Conservation (phyloP, 2,113 vertebrate genomes). For the Ceuthmochares aereus region DNA sequence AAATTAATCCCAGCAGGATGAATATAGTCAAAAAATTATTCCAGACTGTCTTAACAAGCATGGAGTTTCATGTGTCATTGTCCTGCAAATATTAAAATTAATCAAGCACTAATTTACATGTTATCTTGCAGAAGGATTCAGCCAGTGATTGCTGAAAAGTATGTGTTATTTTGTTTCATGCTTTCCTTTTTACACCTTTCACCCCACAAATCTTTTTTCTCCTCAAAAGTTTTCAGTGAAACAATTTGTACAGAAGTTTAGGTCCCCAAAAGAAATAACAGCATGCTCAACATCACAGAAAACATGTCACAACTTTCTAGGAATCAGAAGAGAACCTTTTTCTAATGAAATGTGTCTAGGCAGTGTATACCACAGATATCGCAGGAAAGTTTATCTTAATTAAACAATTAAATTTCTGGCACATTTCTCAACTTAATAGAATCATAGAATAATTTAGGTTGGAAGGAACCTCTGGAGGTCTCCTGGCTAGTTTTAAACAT, state of each 20-base stretch:
- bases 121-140: background rate
- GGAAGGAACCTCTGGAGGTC: background rate
- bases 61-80: background rate
- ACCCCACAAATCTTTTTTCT: background rate
- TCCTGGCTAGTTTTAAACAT: background rate
- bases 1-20: conserved; percentile 11
- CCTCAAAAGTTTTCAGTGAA: background rate
- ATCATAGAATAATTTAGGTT: background rate
- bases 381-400: background rate
- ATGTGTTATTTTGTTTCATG: background rate
- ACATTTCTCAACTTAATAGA: background rate
- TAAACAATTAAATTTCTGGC: background rate
- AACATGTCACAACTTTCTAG: background rate
- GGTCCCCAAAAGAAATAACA: background rate
- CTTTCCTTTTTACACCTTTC: background rate
- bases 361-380: background rate
- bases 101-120: background rate
- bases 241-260: background rate
- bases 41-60: background rate
- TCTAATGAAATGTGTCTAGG: background rate
- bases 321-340: background rate
- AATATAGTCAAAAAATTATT: background rate
- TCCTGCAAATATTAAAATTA: background rate
- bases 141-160: background rate
- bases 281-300: background rate